Evolutionary conservation across 2,113 vertebrate genomes (phyloP).

Genomic region (Crotophaga sulcirostris): DNA sequence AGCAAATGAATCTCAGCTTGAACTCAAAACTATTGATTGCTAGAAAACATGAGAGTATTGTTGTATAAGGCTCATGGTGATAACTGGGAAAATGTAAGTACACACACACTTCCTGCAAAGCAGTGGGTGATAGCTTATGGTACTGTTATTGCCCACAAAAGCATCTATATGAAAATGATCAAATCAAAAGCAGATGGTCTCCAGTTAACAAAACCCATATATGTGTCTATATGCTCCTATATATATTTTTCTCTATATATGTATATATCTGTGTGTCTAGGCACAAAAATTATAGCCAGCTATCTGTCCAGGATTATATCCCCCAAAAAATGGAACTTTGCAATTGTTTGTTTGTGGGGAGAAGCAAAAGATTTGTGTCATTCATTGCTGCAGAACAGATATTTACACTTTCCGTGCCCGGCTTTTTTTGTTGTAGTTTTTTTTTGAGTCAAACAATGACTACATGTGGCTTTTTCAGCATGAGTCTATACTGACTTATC

Average conservation of each 20-base stretch:
- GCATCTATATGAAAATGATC: not conserved
- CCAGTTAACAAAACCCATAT: not conserved
- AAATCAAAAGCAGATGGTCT: not conserved
- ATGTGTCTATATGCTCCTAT: not conserved
- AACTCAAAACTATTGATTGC: not conserved
- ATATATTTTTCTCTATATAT: not conserved
- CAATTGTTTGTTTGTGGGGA: not conserved
- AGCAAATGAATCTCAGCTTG: not conserved
- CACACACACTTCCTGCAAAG: not conserved
- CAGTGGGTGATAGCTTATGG: not conserved
- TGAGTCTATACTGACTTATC: not conserved
- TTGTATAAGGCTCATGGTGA: not conserved
- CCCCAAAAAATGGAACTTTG: not conserved
- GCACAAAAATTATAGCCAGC: not conserved
- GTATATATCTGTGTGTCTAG: not conserved
- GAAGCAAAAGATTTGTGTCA: not conserved
- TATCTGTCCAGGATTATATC: not conserved
- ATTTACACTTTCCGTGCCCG: not conserved
- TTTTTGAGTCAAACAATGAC: not conserved
- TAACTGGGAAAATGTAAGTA: not conserved
- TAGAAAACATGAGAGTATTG: not conserved
- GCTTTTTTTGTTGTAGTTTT: not conserved
- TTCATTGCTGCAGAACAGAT: not conserved
- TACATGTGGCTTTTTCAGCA: not conserved
- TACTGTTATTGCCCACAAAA: not conserved